Percentiles rank a stretch among this genome's conserved stretches.
phyloP scores from a whole-genome alignment of 2,797 vertebrate species.

The Euphonia xanthogaster region DNA sequence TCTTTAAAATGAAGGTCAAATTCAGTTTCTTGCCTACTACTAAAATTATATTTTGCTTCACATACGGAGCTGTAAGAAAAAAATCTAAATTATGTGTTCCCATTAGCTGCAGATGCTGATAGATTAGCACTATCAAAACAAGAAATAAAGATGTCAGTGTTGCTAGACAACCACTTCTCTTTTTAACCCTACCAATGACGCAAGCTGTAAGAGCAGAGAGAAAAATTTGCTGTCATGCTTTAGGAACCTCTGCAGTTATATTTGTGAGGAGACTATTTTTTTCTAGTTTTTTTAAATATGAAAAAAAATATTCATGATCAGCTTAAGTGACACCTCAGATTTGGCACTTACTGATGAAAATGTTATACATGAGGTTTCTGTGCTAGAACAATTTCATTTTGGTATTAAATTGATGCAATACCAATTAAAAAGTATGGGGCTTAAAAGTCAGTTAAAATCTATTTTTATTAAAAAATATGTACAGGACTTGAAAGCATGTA shows the following conservation, averaged over 20 bases:
- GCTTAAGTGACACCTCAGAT: not conserved
- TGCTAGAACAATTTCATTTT: not conserved
- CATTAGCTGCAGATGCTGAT: constrained; percentile 9
- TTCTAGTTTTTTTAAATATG: not conserved
- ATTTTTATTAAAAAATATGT: not conserved
- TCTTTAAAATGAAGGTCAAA: not conserved
- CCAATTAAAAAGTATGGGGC: not conserved
- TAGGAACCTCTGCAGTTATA: not conserved
- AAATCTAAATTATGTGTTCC: not conserved
- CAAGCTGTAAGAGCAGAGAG: not conserved
- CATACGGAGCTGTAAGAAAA: not conserved
- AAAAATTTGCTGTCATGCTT: not conserved
- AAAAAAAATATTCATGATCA: not conserved
- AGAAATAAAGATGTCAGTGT: constrained; percentile 34
- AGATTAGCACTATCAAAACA: constrained; percentile 16
- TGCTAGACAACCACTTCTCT: constrained; percentile 56
- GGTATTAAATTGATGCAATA: not conserved
- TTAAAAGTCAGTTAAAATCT: not conserved
- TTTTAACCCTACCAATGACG: constrained; percentile 5
- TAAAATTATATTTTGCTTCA: not conserved
- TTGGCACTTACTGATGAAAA: not conserved
- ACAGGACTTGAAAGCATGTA: not conserved
- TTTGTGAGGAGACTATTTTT: not conserved
- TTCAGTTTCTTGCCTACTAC: not conserved
- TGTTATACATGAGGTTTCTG: not conserved